These are phyloP conservation scores for Liopterus haemorrhoidalis DNA, from an alignment of 2,888 invertebrate species.

Conservation along the genomic window DNA sequence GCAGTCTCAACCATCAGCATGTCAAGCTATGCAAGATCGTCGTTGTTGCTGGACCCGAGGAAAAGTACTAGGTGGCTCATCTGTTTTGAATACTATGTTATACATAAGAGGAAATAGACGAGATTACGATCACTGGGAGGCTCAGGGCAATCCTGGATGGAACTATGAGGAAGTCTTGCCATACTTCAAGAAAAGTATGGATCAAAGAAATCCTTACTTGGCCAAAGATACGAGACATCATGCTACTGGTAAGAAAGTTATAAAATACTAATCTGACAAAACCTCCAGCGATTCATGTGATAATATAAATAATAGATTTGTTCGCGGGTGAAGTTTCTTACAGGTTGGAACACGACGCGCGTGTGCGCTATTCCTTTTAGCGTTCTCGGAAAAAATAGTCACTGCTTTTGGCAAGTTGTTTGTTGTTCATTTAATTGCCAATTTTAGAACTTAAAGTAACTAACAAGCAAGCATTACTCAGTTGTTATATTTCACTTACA, in stretches of 20 bases:
- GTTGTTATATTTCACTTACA: no score
- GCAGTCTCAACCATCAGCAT: conserved; percentile 75
- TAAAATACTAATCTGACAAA: no score
- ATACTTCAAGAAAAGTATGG: conserved; percentile 81
- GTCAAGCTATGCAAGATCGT: conserved; percentile 79
- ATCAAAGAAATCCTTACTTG: conserved; percentile 82
- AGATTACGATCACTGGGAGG: conserved; percentile 85
- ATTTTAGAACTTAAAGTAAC: no score
- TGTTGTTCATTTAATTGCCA: no score
- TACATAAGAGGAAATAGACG: conserved; percentile 82
- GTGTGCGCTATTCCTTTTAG: no score
- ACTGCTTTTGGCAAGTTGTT: no score
- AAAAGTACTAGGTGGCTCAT: conserved; percentile 81
- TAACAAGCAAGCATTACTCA: no score
- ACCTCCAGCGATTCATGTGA: no score
- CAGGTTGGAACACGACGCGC: no score
- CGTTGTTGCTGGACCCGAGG: conserved; percentile 87
- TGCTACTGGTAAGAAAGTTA: conserved; percentile 60
- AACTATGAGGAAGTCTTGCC: conserved; percentile 72
- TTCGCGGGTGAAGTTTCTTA: no score
- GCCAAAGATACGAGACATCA: conserved; percentile 69
- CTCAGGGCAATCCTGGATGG: conserved; percentile 84
- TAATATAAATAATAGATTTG: no score
- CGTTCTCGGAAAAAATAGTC: no score
- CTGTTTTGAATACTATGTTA: conserved; percentile 84